Conservation (phyloP, 2,888 invertebrate genomes). For the Drosophila formosana region DNA sequence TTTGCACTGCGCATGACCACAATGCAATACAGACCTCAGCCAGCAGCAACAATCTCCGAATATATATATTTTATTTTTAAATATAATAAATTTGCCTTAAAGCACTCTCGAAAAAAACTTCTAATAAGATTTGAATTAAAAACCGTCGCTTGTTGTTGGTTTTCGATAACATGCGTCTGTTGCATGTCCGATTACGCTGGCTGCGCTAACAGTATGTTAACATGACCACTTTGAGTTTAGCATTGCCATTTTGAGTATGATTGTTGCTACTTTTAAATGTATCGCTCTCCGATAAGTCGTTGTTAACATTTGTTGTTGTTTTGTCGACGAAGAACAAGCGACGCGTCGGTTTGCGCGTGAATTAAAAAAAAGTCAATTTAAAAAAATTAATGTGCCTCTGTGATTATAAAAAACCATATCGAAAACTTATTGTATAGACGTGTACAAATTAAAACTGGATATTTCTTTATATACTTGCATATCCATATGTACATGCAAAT, state of each 20-base stretch:
- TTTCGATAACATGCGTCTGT: constrained; percentile 13
- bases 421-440: constrained; percentile 10
- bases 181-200: constrained; percentile 14
- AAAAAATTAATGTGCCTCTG: constrained; percentile 18
- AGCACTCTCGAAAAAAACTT: background rate
- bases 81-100: background rate
- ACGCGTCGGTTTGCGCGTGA: constrained; percentile 44
- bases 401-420: constrained; percentile 3
- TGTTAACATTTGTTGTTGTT: constrained; percentile 50
- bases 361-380: constrained; percentile 30
- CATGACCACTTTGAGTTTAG: constrained; percentile 39
- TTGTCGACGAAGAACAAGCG: constrained; percentile 35
- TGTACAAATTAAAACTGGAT: constrained; percentile 8
- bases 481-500: background rate
- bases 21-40: constrained; percentile 3
- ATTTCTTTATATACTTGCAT: background rate
- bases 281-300: constrained; percentile 41
- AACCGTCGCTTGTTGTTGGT: constrained; percentile 11
- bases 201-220: constrained; percentile 19
- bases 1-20: constrained; percentile 26
- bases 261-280: constrained; percentile 5
- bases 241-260: constrained; percentile 40
- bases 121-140: constrained; percentile 24
- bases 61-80: background rate
- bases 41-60: constrained; percentile 1